Conservation (phyloP, 1,140 invertebrate species). For the Oncopodura yosiiana region DNA sequence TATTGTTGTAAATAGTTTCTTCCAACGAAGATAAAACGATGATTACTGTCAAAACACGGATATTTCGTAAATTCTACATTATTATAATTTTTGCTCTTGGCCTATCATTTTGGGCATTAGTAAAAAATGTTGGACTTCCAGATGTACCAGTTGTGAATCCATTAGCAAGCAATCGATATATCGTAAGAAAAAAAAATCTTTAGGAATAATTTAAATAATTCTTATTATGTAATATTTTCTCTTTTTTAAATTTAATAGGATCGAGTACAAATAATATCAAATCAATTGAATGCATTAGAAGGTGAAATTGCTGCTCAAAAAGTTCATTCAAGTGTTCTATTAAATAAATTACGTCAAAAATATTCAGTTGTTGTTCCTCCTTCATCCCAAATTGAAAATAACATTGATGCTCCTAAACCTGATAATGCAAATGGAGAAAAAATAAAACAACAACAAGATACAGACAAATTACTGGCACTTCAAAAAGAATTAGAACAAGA, state of each 20-base stretch:
- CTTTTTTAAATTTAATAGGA: too few species aligned
- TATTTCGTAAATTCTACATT: constrained; percentile 9
- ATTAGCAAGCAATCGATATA: background rate
- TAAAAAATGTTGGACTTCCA: constrained; percentile 14
- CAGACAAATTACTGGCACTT: constrained; percentile 10
- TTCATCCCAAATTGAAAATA: too few species aligned
- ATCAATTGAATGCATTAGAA: constrained; percentile 20
- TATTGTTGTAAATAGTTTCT: too few species aligned
- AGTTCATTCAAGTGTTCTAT: constrained; percentile 15
- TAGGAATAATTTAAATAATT: background rate
- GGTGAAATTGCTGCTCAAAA: constrained; percentile 27
- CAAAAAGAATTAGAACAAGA: constrained; percentile 18
- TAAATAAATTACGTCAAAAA: constrained; percentile 18
- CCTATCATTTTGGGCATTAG: constrained; percentile 11
- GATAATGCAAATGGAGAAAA: background rate
- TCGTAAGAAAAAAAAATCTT: too few species aligned
- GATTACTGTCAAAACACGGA: too few species aligned
- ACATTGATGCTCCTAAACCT: background rate
- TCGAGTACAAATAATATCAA: background rate
- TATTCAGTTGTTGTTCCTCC: background rate
- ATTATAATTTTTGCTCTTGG: constrained; percentile 7
- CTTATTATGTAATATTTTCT: too few species aligned
- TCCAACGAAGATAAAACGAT: too few species aligned
- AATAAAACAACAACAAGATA: background rate
- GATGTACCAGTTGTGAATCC: background rate